A percentile compares a stretch with the other conserved stretches of the same genome.
These are phyloP conservation scores for Lasioglossum albipes DNA, from an alignment of 1,140 invertebrate species.

Conservation along the genomic window DNA sequence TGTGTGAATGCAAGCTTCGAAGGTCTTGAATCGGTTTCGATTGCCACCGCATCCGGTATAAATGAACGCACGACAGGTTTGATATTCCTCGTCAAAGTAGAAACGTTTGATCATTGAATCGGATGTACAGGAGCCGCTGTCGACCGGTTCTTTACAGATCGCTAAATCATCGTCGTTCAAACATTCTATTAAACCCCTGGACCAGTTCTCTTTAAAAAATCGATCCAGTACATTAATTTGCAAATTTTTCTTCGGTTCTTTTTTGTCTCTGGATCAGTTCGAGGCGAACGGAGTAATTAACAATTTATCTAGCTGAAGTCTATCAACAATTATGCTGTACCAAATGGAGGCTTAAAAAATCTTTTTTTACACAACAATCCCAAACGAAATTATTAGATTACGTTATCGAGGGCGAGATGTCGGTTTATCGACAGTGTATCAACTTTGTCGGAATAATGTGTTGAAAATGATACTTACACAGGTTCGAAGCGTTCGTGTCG, in stretches of 20 bases:
- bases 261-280: too few species aligned
- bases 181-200: background rate
- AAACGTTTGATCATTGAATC: slow-evolving; percentile 83
- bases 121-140: slow-evolving; percentile 86
- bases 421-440: background rate
- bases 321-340: too few species aligned
- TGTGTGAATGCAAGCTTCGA: slow-evolving; percentile 84
- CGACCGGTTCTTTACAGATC: slow-evolving; percentile 84
- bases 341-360: too few species aligned
- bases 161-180: slow-evolving; percentile 68
- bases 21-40: slow-evolving; percentile 88
- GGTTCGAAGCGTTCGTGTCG: slow-evolving; percentile 71
- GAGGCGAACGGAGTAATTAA: too few species aligned
- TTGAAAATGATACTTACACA: slow-evolving; percentile 68
- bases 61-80: slow-evolving; percentile 87
- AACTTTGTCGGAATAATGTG: too few species aligned
- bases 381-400: too few species aligned
- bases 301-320: too few species aligned
- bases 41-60: slow-evolving; percentile 92
- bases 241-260: too few species aligned
- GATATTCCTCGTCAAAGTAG: slow-evolving; percentile 88
- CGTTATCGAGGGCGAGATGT: background rate
- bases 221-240: too few species aligned
- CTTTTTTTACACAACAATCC: too few species aligned
- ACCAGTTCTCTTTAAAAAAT: background rate